Evolutionary conservation across 35 echinoderm and acorn worm species (phyloP).

Genomic region (Strongylocentrotus purpuratus): DNA sequence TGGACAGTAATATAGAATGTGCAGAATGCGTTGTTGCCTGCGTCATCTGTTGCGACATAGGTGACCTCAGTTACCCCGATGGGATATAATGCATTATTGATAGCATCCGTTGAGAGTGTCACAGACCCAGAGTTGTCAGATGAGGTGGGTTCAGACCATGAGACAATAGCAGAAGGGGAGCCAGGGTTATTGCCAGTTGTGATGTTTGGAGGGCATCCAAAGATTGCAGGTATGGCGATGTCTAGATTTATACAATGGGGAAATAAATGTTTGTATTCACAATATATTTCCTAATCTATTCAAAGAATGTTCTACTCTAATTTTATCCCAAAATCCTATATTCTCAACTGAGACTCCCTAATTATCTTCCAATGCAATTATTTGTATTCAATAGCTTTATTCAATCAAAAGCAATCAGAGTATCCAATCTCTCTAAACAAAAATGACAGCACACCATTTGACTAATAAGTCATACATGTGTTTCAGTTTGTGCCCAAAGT

Average conservation of each 20-base stretch:
- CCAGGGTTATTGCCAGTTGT: background rate
- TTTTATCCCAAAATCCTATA: too few relatives aligned
- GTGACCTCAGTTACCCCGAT: background rate
- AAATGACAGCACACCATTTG: too few relatives aligned
- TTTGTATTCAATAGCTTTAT: too few relatives aligned
- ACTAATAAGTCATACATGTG: too few relatives aligned
- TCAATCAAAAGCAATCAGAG: too few relatives aligned
- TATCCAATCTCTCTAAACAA: too few relatives aligned
- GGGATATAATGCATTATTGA: constrained; percentile 16
- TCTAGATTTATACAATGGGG: background rate
- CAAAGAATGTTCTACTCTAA: too few relatives aligned
- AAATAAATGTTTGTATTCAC: too few relatives aligned
- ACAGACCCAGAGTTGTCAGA: constrained; percentile 30
- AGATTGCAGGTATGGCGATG: background rate
- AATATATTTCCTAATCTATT: too few relatives aligned
- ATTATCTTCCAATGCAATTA: too few relatives aligned
- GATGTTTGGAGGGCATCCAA: background rate
- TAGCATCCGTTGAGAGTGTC: background rate
- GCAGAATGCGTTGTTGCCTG: background rate
- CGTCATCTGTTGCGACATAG: constrained; percentile 1
- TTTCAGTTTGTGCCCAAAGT: too few relatives aligned
- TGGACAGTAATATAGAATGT: constrained; percentile 6
- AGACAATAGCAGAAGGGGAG: background rate
- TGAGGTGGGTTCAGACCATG: background rate
- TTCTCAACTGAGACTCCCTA: too few relatives aligned